Percentiles rank a stretch among this genome's conserved stretches.
These are phyloP conservation scores for Eilema caniola DNA, from an alignment of 2,888 invertebrate species.

Conservation along the genomic window DNA sequence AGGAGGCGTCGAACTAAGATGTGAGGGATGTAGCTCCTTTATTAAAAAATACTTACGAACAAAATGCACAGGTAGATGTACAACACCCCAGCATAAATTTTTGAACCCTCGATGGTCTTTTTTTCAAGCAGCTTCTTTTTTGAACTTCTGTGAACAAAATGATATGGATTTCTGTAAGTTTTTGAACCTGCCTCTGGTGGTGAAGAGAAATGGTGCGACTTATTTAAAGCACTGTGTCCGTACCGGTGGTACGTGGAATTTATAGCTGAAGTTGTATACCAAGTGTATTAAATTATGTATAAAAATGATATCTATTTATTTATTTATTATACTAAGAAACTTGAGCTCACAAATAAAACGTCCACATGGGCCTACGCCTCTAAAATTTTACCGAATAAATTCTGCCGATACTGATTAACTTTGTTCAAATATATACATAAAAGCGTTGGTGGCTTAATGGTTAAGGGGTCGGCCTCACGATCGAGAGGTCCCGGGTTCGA, in stretches of 20 bases:
- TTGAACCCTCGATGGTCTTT: slow-evolving; percentile 6
- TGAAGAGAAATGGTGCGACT: not conserved
- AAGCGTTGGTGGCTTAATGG: too few relatives aligned
- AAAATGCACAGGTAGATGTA: not conserved
- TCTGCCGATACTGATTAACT: not conserved
- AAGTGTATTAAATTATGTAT: too few relatives aligned
- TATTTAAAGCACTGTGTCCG: not conserved
- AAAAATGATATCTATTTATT: too few relatives aligned
- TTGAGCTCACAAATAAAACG: too few relatives aligned
- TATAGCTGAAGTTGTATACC: not conserved
- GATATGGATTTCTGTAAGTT: not conserved
- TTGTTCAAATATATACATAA: not conserved
- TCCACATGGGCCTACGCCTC: not conserved
- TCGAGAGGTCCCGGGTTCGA: too few relatives aligned
- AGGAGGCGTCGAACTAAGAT: not conserved
- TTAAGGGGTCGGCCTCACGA: too few relatives aligned
- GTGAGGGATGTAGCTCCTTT: not conserved
- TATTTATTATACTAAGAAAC: too few relatives aligned
- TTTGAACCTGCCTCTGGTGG: not conserved
- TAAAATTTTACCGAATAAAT: not conserved
- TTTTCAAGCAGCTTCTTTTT: not conserved
- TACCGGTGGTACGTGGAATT: not conserved
- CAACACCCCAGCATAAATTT: not conserved
- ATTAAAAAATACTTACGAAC: not conserved
- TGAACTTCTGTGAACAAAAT: slow-evolving; percentile 9